A percentile compares a stretch with the other conserved stretches of the same genome.
These are phyloP conservation scores for Drosophila buzzatii DNA, from an alignment of 2,888 invertebrate genomes.

Conservation along the genomic window DNA sequence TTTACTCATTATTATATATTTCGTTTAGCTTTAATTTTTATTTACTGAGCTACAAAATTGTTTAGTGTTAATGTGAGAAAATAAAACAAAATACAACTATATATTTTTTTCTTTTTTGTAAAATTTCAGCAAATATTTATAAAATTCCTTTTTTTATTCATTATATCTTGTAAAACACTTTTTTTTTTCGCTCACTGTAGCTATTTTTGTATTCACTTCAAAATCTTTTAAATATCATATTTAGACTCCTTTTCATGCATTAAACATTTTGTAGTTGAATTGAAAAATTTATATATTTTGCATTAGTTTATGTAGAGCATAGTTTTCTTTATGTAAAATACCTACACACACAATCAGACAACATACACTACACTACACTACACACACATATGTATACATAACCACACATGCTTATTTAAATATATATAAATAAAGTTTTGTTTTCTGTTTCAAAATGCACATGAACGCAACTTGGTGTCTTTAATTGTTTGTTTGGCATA, in stretches of 20 bases:
- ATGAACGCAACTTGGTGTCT: constrained; percentile 32
- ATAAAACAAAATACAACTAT: constrained; percentile 6
- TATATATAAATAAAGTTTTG: constrained; percentile 81
- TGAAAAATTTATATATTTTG: constrained; percentile 17
- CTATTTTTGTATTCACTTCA: constrained; percentile 51
- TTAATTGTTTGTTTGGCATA: not conserved
- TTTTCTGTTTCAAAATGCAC: constrained; percentile 80
- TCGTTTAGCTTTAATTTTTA: constrained; percentile 49
- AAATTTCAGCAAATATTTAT: constrained; percentile 5
- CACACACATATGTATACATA: constrained; percentile 26
- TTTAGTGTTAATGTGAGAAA: constrained; percentile 30
- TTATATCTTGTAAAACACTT: constrained; percentile 15
- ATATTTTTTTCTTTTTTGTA: not conserved
- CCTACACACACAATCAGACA: constrained; percentile 23
- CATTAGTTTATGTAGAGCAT: constrained; percentile 37
- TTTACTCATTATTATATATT: constrained; percentile 30
- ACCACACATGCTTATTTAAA: constrained; percentile 34
- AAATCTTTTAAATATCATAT: constrained; percentile 28
- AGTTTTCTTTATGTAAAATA: constrained; percentile 64
- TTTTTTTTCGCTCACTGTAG: constrained; percentile 41
- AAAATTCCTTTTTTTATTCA: constrained; percentile 38
- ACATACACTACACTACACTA: constrained; percentile 16
- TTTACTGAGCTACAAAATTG: constrained; percentile 39
- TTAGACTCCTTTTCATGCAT: constrained; percentile 31
- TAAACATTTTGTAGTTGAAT: constrained; percentile 54